These are phyloP conservation scores for Argyresthia goedartella DNA, from an alignment of 2,888 invertebrate species.

Conservation along the genomic window DNA sequence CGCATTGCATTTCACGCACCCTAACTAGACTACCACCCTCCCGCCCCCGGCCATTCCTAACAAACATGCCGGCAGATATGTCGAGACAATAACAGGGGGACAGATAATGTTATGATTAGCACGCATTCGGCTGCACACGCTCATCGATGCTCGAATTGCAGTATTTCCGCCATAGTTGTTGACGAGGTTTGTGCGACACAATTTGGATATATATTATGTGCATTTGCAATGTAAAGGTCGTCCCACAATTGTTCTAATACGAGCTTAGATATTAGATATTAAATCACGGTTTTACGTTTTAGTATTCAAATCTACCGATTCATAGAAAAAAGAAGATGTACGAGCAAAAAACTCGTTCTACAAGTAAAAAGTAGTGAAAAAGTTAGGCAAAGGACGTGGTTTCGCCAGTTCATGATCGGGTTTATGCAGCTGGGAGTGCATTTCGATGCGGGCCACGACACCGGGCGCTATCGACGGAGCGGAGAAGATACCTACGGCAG, in stretches of 20 bases:
- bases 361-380: no score
- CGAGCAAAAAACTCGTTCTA: no score
- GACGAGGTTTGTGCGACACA: no score
- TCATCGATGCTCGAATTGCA: not conserved
- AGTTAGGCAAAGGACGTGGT: not conserved
- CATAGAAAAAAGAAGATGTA: no score
- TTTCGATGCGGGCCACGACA: conserved; percentile 35
- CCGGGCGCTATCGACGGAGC: conserved; percentile 33
- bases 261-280: no score
- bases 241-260: no score
- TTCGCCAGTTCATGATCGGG: not conserved
- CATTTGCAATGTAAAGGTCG: no score
- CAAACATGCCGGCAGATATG: conserved; percentile 1
- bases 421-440: conserved; percentile 12
- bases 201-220: no score
- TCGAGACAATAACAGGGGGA: conserved; percentile 6
- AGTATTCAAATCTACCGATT: no score
- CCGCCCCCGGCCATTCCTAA: conserved; percentile 8
- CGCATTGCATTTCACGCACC: conserved; percentile 11
- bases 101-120: conserved; percentile 1
- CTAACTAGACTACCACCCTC: conserved; percentile 7
- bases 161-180: not conserved
- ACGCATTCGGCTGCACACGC: not conserved
- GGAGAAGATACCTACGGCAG: not conserved
- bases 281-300: no score